Conservation (phyloP, 2,113 vertebrate genomes). For the Lanius ludovicianus region DNA sequence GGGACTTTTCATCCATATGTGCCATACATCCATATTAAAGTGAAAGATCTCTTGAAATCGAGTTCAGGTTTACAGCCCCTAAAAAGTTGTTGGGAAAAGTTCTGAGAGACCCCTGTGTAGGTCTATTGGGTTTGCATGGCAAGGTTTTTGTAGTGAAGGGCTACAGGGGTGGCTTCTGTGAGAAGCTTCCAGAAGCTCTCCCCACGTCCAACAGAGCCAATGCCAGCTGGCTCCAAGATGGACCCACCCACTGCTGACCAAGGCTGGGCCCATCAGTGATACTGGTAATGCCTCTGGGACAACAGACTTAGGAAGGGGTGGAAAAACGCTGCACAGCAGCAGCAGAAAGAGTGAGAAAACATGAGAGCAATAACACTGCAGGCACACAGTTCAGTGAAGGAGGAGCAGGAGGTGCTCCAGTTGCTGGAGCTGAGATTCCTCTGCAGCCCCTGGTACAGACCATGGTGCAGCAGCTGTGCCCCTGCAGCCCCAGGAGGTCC, state of each 20-base stretch:
- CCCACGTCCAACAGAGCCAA: neutral
- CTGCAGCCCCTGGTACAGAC: neutral
- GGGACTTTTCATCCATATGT: neutral
- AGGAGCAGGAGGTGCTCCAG: neutral
- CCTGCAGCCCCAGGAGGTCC: neutral
- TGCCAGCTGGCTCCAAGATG: neutral
- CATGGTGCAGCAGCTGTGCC: neutral
- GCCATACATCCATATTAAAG: neutral
- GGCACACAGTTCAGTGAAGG: neutral
- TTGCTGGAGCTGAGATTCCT: fast-evolving
- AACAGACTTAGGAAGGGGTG: neutral
- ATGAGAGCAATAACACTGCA: neutral
- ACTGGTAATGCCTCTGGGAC: neutral
- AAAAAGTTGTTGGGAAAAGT: neutral
- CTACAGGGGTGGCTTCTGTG: neutral
- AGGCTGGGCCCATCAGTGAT: neutral
- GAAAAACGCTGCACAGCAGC: neutral
- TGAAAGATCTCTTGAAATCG: neutral
- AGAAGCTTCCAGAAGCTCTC: neutral
- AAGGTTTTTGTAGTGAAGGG: neutral
- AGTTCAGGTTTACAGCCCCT: neutral
- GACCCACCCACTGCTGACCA: neutral
- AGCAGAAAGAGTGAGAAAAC: neutral
- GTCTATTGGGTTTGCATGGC: neutral
- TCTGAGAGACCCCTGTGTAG: neutral